phyloP scores from a whole-genome alignment of 2,888 invertebrate genomes.

The Perdita meconis region DNA sequence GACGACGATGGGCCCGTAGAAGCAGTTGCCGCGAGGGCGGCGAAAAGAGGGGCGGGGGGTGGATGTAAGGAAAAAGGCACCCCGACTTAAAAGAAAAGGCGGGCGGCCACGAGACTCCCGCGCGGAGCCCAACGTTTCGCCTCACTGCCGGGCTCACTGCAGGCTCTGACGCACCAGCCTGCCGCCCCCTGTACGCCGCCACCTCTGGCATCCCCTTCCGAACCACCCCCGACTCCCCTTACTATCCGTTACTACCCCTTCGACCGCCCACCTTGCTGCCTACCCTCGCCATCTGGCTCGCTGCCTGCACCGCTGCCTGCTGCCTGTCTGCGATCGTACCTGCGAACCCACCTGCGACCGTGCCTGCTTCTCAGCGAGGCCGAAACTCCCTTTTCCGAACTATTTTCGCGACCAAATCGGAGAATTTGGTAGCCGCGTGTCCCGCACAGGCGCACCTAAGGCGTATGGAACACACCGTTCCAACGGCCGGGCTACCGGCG shows the following conservation, averaged over 20 bases:
- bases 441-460: conserved; percentile 55
- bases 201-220: conserved; percentile 59
- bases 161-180: conserved; percentile 83
- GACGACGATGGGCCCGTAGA: conserved; percentile 44
- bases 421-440: conserved; percentile 20
- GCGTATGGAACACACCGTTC: conserved; percentile 66
- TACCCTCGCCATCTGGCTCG: conserved; percentile 56
- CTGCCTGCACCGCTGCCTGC: conserved; percentile 52
- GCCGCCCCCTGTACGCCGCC: conserved; percentile 70
- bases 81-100: conserved; percentile 74
- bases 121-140: conserved; percentile 83
- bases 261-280: conserved; percentile 55
- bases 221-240: conserved; percentile 58
- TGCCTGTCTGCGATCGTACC: conserved; percentile 46
- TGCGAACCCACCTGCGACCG: conserved; percentile 9
- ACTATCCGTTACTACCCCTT: conserved; percentile 56
- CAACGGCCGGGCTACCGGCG: conserved; percentile 78
- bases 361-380: conserved; percentile 6
- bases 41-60: conserved; percentile 56
- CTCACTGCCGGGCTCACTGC: conserved; percentile 84
- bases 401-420: conserved; percentile 48
- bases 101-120: conserved; percentile 81
- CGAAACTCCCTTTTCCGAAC: background rate
- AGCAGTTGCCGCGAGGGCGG: conserved; percentile 50
- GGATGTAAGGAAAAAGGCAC: conserved; percentile 70